phyloP scores from a whole-genome alignment of 1,140 invertebrate genomes.

The Neoseiulus cucumeris region DNA sequence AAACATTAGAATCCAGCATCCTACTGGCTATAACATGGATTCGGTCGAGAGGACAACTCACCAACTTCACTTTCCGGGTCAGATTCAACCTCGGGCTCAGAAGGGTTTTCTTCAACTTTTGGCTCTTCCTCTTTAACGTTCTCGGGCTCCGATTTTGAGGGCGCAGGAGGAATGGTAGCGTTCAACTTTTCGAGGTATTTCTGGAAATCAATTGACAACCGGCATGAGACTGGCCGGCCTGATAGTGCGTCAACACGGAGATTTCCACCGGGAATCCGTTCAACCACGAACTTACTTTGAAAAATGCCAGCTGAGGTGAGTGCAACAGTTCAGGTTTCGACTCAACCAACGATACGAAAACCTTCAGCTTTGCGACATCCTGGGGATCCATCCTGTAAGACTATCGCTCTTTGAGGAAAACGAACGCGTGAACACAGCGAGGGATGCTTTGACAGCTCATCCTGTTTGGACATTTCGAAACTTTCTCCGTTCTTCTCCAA shows the following conservation, averaged over 20 bases:
- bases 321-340: background rate
- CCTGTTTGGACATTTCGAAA: no score
- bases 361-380: background rate
- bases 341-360: background rate
- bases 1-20: background rate
- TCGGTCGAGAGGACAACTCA: background rate
- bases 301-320: background rate
- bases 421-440: no score
- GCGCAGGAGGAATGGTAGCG: background rate
- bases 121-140: background rate
- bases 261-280: background rate
- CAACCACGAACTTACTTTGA: background rate
- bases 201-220: background rate
- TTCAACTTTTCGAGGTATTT: background rate
- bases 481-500: no score
- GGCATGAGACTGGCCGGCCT: no score
- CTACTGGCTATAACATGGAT: background rate
- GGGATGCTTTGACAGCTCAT: no score
- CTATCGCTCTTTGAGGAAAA: no score
- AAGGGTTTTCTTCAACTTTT: no score
- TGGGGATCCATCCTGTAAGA: background rate
- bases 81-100: background rate
- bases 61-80: background rate
- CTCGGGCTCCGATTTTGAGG: background rate
- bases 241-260: no score